Evolutionary conservation across 2,888 invertebrate species (phyloP).

Genomic region (Exephanes ischioxanthus): DNA sequence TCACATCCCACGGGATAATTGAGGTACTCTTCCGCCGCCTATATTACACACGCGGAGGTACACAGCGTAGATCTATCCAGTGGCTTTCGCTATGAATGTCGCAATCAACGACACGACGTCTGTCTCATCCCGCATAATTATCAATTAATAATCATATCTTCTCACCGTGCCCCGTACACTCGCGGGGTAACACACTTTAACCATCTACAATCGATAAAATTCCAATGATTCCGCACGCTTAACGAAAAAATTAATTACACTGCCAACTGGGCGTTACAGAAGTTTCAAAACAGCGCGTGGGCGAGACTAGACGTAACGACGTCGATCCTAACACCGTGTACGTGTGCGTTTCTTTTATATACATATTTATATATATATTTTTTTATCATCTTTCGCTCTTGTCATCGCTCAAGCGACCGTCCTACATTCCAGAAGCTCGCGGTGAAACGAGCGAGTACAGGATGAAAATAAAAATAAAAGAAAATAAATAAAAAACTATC

Average conservation of each 20-base stretch:
- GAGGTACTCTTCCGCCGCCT: constrained; percentile 2
- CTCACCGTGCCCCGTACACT: background rate
- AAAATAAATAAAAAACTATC: background rate
- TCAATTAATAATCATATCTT: constrained; percentile 42
- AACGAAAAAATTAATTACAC: constrained; percentile 45
- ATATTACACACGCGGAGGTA: constrained; percentile 8
- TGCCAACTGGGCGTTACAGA: constrained; percentile 46
- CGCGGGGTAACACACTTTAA: background rate
- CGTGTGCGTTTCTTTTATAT: constrained; percentile 41
- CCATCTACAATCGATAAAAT: constrained; percentile 26
- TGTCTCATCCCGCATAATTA: constrained; percentile 40
- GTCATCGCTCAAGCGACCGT: constrained; percentile 31
- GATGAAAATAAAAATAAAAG: background rate
- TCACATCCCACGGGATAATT: constrained; percentile 41
- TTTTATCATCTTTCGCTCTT: background rate
- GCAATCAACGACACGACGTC: constrained; percentile 13
- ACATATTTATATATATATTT: constrained; percentile 14
- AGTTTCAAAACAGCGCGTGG: constrained; percentile 60
- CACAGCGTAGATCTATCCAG: background rate
- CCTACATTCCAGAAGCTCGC: constrained; percentile 45
- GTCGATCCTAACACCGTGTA: constrained; percentile 17
- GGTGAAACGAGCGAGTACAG: constrained; percentile 5
- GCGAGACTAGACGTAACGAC: constrained; percentile 57
- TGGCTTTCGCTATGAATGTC: constrained; percentile 9
- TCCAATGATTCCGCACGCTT: constrained; percentile 33